phyloP scores from a whole-genome alignment of 2,797 vertebrate species.

The Acrossocheilus wenchowensis region DNA sequence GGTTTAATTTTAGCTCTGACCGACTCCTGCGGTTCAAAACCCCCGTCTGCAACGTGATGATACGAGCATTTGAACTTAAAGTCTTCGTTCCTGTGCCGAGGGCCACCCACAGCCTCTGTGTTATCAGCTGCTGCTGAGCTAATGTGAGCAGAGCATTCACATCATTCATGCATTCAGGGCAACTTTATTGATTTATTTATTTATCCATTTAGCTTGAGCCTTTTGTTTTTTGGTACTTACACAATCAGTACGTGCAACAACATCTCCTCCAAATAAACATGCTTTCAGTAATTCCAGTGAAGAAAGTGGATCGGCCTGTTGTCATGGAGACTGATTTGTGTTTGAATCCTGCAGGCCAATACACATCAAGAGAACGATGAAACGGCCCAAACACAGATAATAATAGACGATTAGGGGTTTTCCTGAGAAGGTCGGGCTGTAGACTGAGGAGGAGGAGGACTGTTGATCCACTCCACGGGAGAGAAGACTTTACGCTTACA shows the following conservation, averaged over 20 bases:
- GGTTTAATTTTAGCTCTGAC: not conserved
- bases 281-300: not conserved
- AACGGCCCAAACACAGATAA: constrained; percentile 43
- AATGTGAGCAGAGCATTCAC: constrained; percentile 28
- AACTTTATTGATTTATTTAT: not conserved
- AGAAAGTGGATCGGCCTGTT: not conserved
- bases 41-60: not conserved
- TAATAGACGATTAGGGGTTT: constrained; percentile 15
- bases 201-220: not conserved
- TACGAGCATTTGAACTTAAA: constrained; percentile 8
- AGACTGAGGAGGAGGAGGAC: constrained; percentile 23
- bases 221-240: not conserved
- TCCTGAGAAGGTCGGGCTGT: constrained; percentile 44
- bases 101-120: constrained; percentile 49
- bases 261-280: not conserved
- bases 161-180: not conserved
- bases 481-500: constrained; percentile 53
- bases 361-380: constrained; percentile 25
- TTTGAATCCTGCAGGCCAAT: constrained; percentile 29
- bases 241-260: not conserved
- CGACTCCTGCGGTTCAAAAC: not conserved
- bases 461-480: constrained; percentile 52
- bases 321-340: not conserved
- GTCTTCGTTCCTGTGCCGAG: constrained; percentile 33
- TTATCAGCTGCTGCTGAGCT: constrained; percentile 34